Percentiles rank a stretch among this genome's conserved stretches.
Conservation (phyloP, 2,113 vertebrate species). For the Colinus virginianus region DNA sequence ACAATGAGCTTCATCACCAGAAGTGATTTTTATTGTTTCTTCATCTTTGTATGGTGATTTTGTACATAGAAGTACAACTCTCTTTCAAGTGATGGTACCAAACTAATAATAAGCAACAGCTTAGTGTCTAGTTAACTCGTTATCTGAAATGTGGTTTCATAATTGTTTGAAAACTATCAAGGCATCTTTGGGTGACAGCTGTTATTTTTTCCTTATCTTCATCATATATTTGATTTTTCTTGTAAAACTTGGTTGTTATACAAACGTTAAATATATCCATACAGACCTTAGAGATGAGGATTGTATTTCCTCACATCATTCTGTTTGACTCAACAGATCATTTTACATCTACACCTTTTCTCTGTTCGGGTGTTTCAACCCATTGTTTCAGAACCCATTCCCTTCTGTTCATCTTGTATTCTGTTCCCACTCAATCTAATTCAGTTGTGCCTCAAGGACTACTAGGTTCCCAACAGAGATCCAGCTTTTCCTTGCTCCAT, state of each 20-base stretch:
- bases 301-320: not conserved
- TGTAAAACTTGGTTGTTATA: not conserved
- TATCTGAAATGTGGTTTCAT: not conserved
- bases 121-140: not conserved
- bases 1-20: not conserved
- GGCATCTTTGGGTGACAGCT: not conserved
- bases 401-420: not conserved
- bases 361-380: not conserved
- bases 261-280: not conserved
- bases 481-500: not conserved
- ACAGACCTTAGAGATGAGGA: not conserved
- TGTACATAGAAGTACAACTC: not conserved
- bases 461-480: not conserved
- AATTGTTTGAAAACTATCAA: not conserved
- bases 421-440: not conserved
- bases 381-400: not conserved
- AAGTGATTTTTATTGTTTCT: not conserved
- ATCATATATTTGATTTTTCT: not conserved
- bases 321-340: not conserved
- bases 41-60: not conserved
- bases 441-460: not conserved
- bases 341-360: not conserved
- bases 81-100: not conserved
- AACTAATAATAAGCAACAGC: not conserved
- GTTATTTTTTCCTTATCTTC: not conserved